Conservation (phyloP, 2,797 vertebrate genomes). For the Myioborus miniatus region DNA sequence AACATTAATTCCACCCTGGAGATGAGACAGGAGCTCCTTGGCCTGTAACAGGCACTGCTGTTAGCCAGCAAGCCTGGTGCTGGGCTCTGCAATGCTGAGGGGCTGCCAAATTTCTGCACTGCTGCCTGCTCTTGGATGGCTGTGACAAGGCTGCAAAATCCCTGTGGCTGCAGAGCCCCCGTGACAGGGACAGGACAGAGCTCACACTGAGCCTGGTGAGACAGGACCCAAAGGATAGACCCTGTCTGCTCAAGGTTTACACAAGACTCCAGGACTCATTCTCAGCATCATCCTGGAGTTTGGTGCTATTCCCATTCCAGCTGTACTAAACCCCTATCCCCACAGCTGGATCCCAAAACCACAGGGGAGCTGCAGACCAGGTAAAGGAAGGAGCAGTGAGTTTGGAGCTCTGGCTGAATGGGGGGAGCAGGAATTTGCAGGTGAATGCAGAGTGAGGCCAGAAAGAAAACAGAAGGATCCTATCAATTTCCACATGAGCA, state of each 20-base stretch:
- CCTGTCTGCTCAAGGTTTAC: neutral
- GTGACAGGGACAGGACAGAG: neutral
- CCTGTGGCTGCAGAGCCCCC: neutral
- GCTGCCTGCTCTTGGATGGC: neutral
- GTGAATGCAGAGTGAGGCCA: neutral
- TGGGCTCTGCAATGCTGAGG: neutral
- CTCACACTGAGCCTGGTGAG: rapidly evolving
- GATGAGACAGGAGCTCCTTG: neutral
- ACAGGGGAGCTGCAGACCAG: neutral
- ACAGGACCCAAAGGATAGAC: neutral
- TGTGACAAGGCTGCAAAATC: neutral
- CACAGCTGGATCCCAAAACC: neutral
- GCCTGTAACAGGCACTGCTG: neutral
- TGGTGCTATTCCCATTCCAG: neutral
- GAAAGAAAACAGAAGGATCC: neutral
- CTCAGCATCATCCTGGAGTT: neutral
- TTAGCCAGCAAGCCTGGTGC: neutral
- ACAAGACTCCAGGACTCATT: neutral
- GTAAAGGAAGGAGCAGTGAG: neutral
- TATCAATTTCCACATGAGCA: neutral
- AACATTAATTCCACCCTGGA: neutral
- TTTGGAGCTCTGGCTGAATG: neutral
- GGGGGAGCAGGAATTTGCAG: neutral
- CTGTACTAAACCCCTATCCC: neutral
- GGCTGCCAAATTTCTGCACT: neutral